Evolutionary conservation across 2,888 invertebrate genomes (phyloP).

Genomic region (Tachina lurida): DNA sequence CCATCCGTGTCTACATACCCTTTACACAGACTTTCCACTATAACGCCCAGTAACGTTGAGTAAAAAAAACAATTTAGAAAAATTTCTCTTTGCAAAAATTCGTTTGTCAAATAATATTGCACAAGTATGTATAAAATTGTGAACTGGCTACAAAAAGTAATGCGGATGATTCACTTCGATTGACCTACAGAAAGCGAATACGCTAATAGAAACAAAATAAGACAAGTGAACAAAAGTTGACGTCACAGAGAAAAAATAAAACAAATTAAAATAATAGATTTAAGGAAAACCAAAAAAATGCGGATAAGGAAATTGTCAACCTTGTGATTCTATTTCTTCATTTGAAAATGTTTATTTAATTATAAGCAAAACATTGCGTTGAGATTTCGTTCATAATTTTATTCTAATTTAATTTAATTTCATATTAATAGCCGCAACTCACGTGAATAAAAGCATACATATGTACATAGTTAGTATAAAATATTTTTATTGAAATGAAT

Average conservation of each 20-base stretch:
- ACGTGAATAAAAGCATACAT: constrained; percentile 50
- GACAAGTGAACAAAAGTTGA: constrained; percentile 19
- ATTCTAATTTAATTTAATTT: constrained; percentile 11
- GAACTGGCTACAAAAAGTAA: not conserved
- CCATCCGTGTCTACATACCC: too few species aligned
- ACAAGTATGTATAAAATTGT: too few species aligned
- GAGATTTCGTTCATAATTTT: constrained; percentile 4
- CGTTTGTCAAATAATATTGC: too few species aligned
- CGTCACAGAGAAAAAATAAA: constrained; percentile 39
- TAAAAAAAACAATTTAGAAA: too few species aligned
- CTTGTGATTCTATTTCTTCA: constrained; percentile 28
- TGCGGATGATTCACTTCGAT: constrained; percentile 40
- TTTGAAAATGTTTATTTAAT: constrained; percentile 50
- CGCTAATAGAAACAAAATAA: constrained; percentile 13
- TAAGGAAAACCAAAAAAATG: constrained; percentile 5
- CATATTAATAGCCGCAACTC: constrained; percentile 14
- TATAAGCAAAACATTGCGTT: constrained; percentile 58
- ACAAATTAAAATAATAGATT: constrained; percentile 11
- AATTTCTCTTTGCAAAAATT: too few species aligned
- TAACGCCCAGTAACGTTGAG: too few species aligned
- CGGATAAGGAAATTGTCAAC: constrained; percentile 37
- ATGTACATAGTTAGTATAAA: constrained; percentile 25
- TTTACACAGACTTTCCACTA: too few species aligned
- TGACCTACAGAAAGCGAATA: constrained; percentile 32
- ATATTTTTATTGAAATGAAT: constrained; percentile 44